Conservation (phyloP, 2,797 vertebrate genomes). For the Peromyscus aztecus region DNA sequence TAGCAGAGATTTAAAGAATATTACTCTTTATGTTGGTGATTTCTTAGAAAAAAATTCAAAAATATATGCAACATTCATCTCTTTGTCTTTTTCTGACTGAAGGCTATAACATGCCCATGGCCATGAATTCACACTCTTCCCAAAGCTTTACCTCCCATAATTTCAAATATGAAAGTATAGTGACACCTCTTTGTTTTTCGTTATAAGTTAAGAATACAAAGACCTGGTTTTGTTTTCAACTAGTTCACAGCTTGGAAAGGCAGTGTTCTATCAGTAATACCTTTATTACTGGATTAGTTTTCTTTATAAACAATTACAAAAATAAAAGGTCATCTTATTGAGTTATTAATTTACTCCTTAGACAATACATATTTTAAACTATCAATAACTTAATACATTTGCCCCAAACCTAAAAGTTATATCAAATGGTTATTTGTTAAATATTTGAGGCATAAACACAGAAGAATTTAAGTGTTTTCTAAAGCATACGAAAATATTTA, state of each 20-base stretch:
- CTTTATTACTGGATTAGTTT: conserved; percentile 37
- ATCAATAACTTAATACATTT: conserved; percentile 24
- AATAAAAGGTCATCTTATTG: conserved; percentile 52
- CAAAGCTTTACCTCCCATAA: background rate
- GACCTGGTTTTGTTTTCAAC: background rate
- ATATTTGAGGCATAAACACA: conserved; percentile 8
- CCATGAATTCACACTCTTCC: conserved; percentile 3
- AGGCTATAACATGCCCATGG: conserved; percentile 13
- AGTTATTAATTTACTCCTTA: background rate
- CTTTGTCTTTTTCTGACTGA: conserved; percentile 41
- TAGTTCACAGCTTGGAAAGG: conserved; percentile 36
- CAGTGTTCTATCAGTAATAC: conserved; percentile 56
- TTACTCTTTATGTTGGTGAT: background rate
- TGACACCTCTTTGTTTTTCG: conserved; percentile 25
- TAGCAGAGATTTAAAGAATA: conserved; percentile 11
- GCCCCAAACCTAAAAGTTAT: background rate
- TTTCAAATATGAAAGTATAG: conserved; percentile 59
- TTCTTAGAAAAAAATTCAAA: conserved; percentile 25
- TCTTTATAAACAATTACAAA: conserved; percentile 54
- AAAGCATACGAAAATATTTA: conserved; percentile 55
- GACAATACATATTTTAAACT: conserved; percentile 45
- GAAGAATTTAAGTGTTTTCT: conserved; percentile 47
- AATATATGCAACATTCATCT: background rate
- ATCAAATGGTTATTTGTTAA: conserved; percentile 56
- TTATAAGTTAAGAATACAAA: conserved; percentile 60